Evolutionary conservation across 2,113 vertebrate species (phyloP), one percentile per base, ranked within the genome.

Genomic region (Lichenostomus cassidix): DNA sequence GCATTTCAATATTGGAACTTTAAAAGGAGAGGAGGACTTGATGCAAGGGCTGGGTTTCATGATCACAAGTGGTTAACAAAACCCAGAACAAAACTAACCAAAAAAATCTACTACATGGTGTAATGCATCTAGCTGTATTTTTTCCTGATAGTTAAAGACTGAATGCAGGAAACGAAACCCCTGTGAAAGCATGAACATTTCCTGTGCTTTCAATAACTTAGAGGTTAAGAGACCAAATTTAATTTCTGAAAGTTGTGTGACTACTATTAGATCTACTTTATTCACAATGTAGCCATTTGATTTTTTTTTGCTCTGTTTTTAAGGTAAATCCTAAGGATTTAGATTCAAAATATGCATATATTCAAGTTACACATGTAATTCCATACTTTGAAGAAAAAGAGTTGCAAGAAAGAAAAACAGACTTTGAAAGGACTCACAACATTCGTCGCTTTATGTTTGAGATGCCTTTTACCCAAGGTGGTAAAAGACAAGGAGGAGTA

Each of bases 261-360:
- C 39, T 53, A 39, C 27, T 74, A 1, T 53, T 68, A 55, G 25
- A 68, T 62, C 16, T 16, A 21, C 13, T 75, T 75, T 41, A 39
- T 75, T 75, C 39, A 47, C 53, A 27, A 18, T 27, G 17, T 55
- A 47, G 29, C 53, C 41, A 9, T 65, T 63, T 73, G 6, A 6
- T 20, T 7, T 80, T n/a, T 37, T 71, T 89, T 83, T 63, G 9
- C 63, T 3, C 5, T 75, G 67, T 82, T 62, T 83, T 90, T 89
- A 59, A 99, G 99, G 99, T 99, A 78, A 99, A 99, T 96, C 98
- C 99, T 29, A 99, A 99, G 98, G 99, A 99, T 96, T 98, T 99
- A 97, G 99, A 99, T 96, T 99, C 99, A 31, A 99, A 99, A 97
- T 99, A 98, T 8, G 99, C 99, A 1, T 99, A 99, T 64, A 99